Conservation (phyloP, 2,113 vertebrate species). For the Smithornis capensis region DNA sequence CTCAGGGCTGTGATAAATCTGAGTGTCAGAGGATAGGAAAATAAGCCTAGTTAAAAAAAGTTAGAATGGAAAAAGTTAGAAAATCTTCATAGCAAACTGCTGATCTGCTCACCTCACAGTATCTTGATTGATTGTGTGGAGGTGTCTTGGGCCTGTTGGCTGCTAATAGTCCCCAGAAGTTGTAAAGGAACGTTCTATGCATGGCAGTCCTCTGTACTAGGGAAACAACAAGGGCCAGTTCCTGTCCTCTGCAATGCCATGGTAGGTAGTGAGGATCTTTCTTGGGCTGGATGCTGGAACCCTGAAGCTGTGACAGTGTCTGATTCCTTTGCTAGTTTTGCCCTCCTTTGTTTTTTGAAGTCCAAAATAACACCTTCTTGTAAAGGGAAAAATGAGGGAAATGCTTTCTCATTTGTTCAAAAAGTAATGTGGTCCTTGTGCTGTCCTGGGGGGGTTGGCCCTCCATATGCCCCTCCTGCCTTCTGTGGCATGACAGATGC, state of each 20-base stretch:
- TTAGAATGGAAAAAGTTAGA: neutral
- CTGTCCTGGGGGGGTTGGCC: neutral
- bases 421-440: neutral
- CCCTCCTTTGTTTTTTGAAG: neutral
- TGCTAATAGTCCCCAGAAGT: neutral
- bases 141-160: neutral
- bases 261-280: neutral
- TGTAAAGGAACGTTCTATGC: neutral
- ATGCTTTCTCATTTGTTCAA: neutral
- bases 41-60: neutral
- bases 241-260: neutral
- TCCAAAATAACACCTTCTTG: neutral
- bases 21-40: neutral
- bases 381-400: neutral
- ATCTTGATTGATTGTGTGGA: neutral
- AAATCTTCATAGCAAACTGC: neutral
- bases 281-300: fast-evolving
- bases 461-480: neutral
- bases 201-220: neutral
- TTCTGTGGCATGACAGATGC: neutral
- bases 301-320: neutral
- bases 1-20: neutral
- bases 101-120: neutral
- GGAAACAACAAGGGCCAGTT: neutral
- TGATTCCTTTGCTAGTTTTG: fast-evolving